These are phyloP conservation scores for Aeoliscus strigatus DNA, from an alignment of 2,797 vertebrate genomes.

Conservation along the genomic window DNA sequence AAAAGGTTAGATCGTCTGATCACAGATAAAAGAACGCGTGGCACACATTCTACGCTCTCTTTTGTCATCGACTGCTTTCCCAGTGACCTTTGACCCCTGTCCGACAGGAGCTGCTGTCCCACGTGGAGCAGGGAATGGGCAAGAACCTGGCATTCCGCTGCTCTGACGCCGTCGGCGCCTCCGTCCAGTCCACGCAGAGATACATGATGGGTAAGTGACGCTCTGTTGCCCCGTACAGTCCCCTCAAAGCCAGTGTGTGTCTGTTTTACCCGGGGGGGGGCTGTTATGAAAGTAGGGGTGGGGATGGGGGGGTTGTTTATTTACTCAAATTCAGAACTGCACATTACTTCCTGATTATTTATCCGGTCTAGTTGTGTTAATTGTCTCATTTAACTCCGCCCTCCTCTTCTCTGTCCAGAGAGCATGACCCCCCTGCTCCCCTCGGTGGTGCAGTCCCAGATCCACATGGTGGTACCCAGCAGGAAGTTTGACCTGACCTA, in stretches of 20 bases:
- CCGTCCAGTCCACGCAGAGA: slow-evolving; percentile 85
- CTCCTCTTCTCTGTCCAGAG: slow-evolving; percentile 67
- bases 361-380: background rate
- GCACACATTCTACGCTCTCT: background rate
- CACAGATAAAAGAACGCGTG: no score
- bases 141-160: slow-evolving; percentile 94
- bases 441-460: slow-evolving; percentile 78
- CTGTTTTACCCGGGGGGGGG: no score
- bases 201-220: slow-evolving; percentile 86
- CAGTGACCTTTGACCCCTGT: slow-evolving; percentile 10
- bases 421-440: slow-evolving; percentile 90
- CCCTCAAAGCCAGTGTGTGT: no score
- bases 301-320: no score
- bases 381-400: background rate
- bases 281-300: no score
- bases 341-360: slow-evolving; percentile 3
- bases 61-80: background rate
- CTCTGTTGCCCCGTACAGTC: background rate
- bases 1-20: no score
- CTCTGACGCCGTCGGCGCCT: slow-evolving; percentile 82
- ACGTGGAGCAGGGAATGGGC: slow-evolving; percentile 94
- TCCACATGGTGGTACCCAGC: slow-evolving; percentile 83
- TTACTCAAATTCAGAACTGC: no score
- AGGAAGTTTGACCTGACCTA: slow-evolving; percentile 95
- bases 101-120: slow-evolving; percentile 85